phyloP scores from a whole-genome alignment of 2,797 vertebrate genomes.

The Halcyon badia region DNA sequence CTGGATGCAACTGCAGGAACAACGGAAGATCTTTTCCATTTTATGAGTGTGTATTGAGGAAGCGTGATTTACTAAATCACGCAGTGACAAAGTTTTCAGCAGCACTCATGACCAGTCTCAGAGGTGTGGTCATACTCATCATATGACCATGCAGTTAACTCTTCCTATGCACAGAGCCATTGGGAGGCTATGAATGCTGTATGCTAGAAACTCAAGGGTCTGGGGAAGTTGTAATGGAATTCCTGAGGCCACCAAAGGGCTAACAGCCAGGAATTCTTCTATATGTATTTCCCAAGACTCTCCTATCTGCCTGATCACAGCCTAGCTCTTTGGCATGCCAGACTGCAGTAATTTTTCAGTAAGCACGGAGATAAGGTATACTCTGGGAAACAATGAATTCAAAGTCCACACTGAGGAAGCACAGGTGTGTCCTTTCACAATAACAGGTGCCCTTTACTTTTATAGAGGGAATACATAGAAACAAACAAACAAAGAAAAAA shows the following conservation, averaged over 20 bases:
- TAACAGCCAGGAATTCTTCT: neutral
- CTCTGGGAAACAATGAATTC: neutral
- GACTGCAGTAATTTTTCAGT: neutral
- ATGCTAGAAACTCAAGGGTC: neutral
- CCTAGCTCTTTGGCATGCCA: neutral
- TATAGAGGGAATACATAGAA: neutral
- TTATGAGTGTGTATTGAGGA: neutral
- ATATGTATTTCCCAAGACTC: neutral
- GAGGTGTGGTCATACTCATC: neutral
- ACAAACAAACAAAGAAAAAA: neutral
- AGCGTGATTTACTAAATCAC: neutral
- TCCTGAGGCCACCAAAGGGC: neutral
- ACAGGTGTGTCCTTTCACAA: neutral
- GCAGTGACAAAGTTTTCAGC: neutral
- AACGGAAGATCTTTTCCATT: neutral
- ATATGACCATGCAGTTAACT: neutral
- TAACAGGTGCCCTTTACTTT: neutral
- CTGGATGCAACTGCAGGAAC: neutral
- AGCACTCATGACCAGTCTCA: neutral
- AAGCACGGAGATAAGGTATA: neutral
- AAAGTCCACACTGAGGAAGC: neutral
- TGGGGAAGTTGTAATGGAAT: neutral
- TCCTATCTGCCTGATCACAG: neutral
- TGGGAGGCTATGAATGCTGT: neutral
- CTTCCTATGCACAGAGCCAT: neutral